phyloP scores from a whole-genome alignment of 2,113 vertebrate species.

The Equus przewalskii region DNA sequence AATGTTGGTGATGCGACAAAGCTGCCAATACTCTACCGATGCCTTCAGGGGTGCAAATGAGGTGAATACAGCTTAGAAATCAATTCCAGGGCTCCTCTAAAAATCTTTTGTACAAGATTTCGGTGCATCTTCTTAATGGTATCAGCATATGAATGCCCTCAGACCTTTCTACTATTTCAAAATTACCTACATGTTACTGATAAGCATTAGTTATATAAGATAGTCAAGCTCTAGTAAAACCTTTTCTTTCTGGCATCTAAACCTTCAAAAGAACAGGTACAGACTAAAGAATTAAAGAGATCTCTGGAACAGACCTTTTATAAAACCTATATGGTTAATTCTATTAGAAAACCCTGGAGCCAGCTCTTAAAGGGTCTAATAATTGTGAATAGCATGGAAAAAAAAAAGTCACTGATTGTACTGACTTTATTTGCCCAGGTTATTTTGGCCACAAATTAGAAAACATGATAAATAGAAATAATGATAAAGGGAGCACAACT shows the following conservation, averaged over 20 bases:
- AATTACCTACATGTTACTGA: not conserved
- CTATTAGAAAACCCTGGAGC: not conserved
- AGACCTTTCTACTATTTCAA: not conserved
- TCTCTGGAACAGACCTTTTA: not conserved
- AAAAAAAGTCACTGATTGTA: not conserved
- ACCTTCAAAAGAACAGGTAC: not conserved
- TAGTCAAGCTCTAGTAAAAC: not conserved
- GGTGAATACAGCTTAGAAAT: not conserved
- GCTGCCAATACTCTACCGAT: not conserved
- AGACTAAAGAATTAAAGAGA: not conserved
- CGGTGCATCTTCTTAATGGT: not conserved
- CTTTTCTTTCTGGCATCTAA: not conserved
- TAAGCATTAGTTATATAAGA: not conserved
- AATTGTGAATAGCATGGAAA: not conserved
- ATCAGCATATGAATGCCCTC: not conserved
- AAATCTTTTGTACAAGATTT: not conserved
- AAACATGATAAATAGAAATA: constrained; percentile 1
- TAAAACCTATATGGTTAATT: not conserved
- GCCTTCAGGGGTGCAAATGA: not conserved
- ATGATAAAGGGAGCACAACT: not conserved
- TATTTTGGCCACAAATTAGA: not conserved
- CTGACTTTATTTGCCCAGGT: not conserved
- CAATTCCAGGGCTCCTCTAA: not conserved
- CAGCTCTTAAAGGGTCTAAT: not conserved
- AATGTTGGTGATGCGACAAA: not conserved